Evolutionary conservation across 2,888 invertebrate genomes (phyloP).

Genomic region (Caenorhabditis sp.): DNA sequence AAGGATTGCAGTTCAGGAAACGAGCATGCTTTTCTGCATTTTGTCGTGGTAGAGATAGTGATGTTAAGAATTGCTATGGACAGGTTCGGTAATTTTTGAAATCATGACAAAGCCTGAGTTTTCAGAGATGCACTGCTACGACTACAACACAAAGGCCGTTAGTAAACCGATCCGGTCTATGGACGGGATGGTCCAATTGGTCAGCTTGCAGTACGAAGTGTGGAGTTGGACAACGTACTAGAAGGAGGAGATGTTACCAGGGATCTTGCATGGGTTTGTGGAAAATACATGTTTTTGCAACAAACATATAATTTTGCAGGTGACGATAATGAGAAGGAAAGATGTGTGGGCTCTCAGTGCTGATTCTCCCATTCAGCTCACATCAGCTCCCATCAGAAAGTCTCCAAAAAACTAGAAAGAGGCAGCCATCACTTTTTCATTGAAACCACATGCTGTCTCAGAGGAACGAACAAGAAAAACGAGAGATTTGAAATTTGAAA

Average conservation of each 20-base stretch:
- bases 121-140: slow-evolving; percentile 30
- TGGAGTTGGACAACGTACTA: slow-evolving; percentile 54
- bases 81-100: slow-evolving; percentile 36
- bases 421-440: slow-evolving; percentile 47
- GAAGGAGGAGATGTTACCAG: slow-evolving; percentile 65
- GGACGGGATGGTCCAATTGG: slow-evolving; percentile 67
- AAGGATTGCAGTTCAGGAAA: slow-evolving; percentile 63
- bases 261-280: slow-evolving; percentile 55
- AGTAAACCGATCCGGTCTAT: slow-evolving; percentile 43
- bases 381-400: slow-evolving; percentile 19
- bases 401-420: slow-evolving; percentile 15
- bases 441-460: slow-evolving; percentile 58
- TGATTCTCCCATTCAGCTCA: slow-evolving; percentile 22
- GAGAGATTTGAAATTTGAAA: slow-evolving; percentile 31
- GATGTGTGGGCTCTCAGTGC: slow-evolving; percentile 55
- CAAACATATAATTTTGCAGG: slow-evolving; percentile 29
- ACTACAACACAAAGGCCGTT: slow-evolving; percentile 37
- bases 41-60: slow-evolving; percentile 68
- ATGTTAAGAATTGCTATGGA: slow-evolving; percentile 59
- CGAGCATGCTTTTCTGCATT: slow-evolving; percentile 62
- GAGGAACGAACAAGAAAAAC: slow-evolving; percentile 38
- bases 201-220: slow-evolving; percentile 64
- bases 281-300: not conserved
- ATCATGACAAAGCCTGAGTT: not conserved
- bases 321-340: slow-evolving; percentile 55